These are phyloP conservation scores for Ditula angustiorana DNA, from an alignment of 2,888 invertebrate species.

Conservation along the genomic window DNA sequence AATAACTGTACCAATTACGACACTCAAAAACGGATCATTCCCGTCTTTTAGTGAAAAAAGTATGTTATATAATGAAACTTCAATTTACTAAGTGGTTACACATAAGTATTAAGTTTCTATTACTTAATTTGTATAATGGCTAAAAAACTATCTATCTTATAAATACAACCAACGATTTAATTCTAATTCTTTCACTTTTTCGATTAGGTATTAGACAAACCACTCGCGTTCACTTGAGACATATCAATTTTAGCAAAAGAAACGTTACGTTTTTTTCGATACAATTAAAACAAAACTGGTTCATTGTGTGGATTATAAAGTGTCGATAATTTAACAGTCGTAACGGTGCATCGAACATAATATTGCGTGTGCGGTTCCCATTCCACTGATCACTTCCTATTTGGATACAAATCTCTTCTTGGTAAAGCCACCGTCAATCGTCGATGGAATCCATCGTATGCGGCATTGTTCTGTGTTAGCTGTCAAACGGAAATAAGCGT, in stretches of 20 bases:
- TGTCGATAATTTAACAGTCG: neutral
- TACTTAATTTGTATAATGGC: neutral
- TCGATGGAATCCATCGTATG: neutral
- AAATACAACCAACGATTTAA: no score
- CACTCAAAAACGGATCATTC: neutral
- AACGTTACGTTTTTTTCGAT: no score
- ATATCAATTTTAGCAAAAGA: no score
- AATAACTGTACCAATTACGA: neutral
- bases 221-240: no score
- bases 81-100: neutral
- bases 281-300: neutral
- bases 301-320: neutral
- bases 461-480: neutral
- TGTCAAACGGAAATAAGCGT: neutral
- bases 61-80: neutral
- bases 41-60: neutral
- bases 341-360: neutral
- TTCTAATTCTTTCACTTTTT: neutral
- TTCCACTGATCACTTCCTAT: slow-evolving; percentile 20
- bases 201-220: no score
- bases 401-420: slow-evolving; percentile 6
- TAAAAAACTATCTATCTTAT: neutral
- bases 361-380: slow-evolving; percentile 20
- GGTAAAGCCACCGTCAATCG: slow-evolving; percentile 1
- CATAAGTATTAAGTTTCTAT: neutral